Base-by-base conservation (phyloP, 2,113 vertebrate species). In the Mustela lutreola region DNA sequence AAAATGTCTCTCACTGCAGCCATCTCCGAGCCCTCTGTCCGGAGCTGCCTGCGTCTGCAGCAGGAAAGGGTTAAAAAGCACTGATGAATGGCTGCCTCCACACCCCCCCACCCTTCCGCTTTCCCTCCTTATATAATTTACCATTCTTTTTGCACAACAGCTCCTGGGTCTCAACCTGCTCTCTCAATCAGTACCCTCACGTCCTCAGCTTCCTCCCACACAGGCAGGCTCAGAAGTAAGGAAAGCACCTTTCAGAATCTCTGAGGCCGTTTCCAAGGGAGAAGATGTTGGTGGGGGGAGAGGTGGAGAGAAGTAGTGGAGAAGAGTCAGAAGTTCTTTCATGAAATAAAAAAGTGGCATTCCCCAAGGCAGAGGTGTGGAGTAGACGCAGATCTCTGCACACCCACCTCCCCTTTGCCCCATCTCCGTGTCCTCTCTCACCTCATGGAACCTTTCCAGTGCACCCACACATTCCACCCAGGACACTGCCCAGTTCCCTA, bases 181-280 rank as follows among this genome's bases (percentile, higher is more conserved):
- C 95, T 93, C 89, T 96, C 96, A 93, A 6, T 84, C 95, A 95
- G 96, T 95, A 96, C 87, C 96, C 97, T 97, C 97, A 90, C 60
- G 87, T 96, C 96, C 86, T 89, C 79, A 8, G 91, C 93, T 76
- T 58, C 97, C 97, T 97, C 96, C 97, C 94, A 95, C 93, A 94
- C 94, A 70, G 93, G 36, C 60, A 0, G 71, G 90, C 91, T 97
- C 89, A n/a, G 89, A 63, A 91, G 93, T 19, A 10, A 97, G 83
- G 85, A 67, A 58, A 76, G 86, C 83, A 50, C 89, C 97, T 93
- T 85, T 85, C n/a, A 42, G 76, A 92, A 79, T 91, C 93, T 83
- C 95, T 24, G 84, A 90, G 84, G 82, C 95, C 0, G 33, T 96
- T 96, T 96, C 97, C 92, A 94, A 97, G 97, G 96, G 84, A 90